phyloP scores from a whole-genome alignment of 2,888 invertebrate species.

The Abrostola triplasia region DNA sequence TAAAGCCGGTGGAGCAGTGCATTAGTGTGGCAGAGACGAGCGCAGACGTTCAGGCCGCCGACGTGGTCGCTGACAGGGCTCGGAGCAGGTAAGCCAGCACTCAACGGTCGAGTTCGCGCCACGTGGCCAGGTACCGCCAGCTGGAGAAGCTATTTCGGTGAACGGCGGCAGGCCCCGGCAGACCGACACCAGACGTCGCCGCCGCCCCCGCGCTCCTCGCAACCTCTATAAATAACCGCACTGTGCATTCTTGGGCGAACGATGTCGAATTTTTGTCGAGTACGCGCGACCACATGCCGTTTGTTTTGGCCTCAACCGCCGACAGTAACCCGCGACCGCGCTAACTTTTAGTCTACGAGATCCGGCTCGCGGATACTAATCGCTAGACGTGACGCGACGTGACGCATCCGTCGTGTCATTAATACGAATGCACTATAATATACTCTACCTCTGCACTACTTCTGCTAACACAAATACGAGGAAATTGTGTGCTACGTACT shows the following conservation, averaged over 20 bases:
- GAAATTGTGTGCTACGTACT: constrained; percentile 1
- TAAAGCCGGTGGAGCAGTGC: constrained; percentile 4
- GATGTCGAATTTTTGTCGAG: constrained; percentile 89
- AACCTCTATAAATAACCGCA: constrained; percentile 85
- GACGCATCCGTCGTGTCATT: constrained; percentile 30
- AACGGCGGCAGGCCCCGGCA: constrained; percentile 90
- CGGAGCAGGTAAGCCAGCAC: constrained; percentile 67
- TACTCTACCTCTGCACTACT: not conserved
- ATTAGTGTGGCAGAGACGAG: constrained; percentile 7
- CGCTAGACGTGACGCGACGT: constrained; percentile 15
- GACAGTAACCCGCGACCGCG: constrained; percentile 51
- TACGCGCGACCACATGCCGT: constrained; percentile 87
- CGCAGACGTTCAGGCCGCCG: constrained; percentile 5
- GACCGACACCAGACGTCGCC: constrained; percentile 88
- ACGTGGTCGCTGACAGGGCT: constrained; percentile 37
- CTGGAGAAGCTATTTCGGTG: constrained; percentile 88
- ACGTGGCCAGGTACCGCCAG: constrained; percentile 87
- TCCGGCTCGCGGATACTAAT: constrained; percentile 26
- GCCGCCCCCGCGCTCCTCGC: constrained; percentile 88
- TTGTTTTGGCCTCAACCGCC: constrained; percentile 82
- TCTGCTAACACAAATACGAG: not conserved
- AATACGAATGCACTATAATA: constrained; percentile 10
- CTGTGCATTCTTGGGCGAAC: constrained; percentile 88
- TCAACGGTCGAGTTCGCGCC: constrained; percentile 69
- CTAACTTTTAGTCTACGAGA: constrained; percentile 27